These are phyloP conservation scores for Rallus limicola DNA, from an alignment of 2,113 vertebrate genomes.

Conservation along the genomic window DNA sequence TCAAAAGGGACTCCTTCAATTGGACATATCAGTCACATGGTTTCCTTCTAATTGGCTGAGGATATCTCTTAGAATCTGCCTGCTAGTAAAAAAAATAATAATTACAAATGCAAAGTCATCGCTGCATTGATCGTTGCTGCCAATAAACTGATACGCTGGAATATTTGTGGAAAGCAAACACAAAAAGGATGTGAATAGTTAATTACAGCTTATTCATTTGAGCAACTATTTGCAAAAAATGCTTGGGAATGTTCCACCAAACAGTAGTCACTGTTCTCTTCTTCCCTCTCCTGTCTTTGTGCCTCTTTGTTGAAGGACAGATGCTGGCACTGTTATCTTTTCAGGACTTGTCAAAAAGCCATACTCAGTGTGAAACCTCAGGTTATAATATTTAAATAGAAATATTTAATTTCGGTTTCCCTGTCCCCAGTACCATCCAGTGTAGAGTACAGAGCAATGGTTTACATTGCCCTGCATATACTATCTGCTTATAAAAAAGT, in stretches of 20 bases:
- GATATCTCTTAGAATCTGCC: constrained; percentile 11
- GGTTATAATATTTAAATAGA: background rate
- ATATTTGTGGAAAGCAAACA: constrained; percentile 56
- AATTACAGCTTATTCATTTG: constrained; percentile 62
- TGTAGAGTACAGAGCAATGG: background rate
- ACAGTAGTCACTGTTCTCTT: background rate
- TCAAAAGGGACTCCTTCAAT: background rate
- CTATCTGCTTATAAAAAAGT: background rate
- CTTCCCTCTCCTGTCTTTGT: constrained; percentile 1
- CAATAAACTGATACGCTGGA: constrained; percentile 56
- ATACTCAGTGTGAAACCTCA: background rate
- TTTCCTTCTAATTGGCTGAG: constrained; percentile 4
- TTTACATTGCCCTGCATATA: background rate
- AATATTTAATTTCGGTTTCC: background rate
- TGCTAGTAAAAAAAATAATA: constrained; percentile 57
- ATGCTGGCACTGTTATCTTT: background rate
- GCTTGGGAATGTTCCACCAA: constrained; percentile 24
- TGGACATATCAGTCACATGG: background rate
- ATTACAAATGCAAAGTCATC: constrained; percentile 52
- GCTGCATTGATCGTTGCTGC: constrained; percentile 26
- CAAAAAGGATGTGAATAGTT: constrained; percentile 63
- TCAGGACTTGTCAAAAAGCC: background rate
- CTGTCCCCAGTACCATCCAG: background rate
- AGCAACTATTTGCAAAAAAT: constrained; percentile 41
- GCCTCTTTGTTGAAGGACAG: background rate